Evolutionary conservation across 2,113 vertebrate genomes (phyloP).

Genomic region (Ceyx melanurus): DNA sequence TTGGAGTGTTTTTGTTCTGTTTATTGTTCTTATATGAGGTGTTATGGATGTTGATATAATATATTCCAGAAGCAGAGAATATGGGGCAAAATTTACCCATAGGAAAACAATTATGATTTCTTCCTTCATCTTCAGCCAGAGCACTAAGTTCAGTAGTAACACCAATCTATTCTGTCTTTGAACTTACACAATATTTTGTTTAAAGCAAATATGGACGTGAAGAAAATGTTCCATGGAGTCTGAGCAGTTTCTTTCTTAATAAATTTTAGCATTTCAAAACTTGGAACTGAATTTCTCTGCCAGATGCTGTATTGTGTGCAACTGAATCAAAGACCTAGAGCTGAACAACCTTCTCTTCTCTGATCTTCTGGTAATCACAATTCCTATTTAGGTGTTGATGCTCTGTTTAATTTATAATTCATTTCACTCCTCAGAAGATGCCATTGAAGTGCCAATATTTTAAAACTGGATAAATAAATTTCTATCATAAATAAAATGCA

Average conservation of each 20-base stretch:
- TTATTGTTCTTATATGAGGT: background rate
- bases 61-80: background rate
- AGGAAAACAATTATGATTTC: background rate
- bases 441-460: background rate
- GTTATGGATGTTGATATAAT: background rate
- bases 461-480: background rate
- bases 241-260: background rate
- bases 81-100: background rate
- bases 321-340: background rate
- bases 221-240: background rate
- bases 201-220: background rate
- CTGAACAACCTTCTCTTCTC: background rate
- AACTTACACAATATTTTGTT: background rate
- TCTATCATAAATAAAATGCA: background rate
- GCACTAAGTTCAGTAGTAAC: background rate
- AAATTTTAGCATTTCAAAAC: background rate
- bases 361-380: background rate
- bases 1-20: background rate
- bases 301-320: background rate
- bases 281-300: background rate
- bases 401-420: background rate
- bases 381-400: background rate
- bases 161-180: background rate
- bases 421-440: background rate
- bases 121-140: background rate